Evolutionary conservation across 2,113 vertebrate genomes (phyloP), one percentile per base, ranked within the genome.

Genomic region (Alosa alosa): DNA sequence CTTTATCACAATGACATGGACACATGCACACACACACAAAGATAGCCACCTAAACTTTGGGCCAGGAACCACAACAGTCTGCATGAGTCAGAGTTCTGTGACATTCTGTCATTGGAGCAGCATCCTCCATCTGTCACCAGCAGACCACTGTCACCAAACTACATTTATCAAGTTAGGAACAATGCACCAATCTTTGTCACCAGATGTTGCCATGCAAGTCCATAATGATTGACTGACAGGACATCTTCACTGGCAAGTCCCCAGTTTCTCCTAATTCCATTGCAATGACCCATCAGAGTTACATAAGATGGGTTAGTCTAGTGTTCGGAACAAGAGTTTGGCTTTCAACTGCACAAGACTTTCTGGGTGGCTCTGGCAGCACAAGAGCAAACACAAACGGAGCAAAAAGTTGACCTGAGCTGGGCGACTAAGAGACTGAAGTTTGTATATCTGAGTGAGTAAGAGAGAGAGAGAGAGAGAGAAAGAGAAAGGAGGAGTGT

Each of bases 31-130:
- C 44, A 13, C n/a, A 72, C 64, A 72, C 64, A 72, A 25, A 72
- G n/a, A 72, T 31, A 72, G n/a, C n/a, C 25, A 72, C 64, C 25
- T 36, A 9, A 72, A 25, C 25, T 36, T 72, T 25, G 9, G 64
- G 10, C 64, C 64, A 72, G 64, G 60, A 64, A 36, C 64, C 25
- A 72, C 8, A 72, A 31, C 64, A 72, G 25, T 5, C 64, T 72
- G 25, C 64, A 72, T 72, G 64, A 72, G 64, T 72, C 64, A 72
- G 64, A 72, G 22, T 72, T 72, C n/a, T 25, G 64, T 36, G 64
- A 31, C 10, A 64, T 64, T 64, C 64, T 36, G 64, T 64, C 60
- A 25, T 9, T 25, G 60, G 22, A 68, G 25, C 6, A 25, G 64
- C 31, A 13, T 7, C 22, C 64, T 36, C 31, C 22, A 72, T 72